These are phyloP conservation scores for Catharus fuscescens DNA, from an alignment of 2,113 vertebrate genomes.

Conservation along the genomic window DNA sequence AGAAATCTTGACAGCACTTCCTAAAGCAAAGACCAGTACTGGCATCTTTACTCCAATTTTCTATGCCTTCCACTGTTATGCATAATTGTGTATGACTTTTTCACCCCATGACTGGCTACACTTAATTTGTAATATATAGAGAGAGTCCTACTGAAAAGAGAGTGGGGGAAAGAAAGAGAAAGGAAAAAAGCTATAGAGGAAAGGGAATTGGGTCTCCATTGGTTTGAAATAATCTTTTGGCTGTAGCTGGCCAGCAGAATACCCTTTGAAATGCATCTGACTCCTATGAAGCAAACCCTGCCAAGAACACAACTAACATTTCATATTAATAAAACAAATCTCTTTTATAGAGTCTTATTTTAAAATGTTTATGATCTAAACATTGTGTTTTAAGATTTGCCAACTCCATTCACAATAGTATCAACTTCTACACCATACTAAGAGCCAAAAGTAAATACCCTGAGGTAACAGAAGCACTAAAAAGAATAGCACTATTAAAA, in stretches of 20 bases:
- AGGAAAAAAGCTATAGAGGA: background rate
- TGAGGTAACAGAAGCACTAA: constrained; percentile 9
- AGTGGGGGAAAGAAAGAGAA: fast-evolving
- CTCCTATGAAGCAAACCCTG: constrained; percentile 27
- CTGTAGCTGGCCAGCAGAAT: constrained; percentile 15
- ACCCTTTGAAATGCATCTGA: constrained; percentile 12
- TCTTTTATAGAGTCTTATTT: constrained; percentile 41
- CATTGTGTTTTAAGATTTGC: constrained; percentile 44
- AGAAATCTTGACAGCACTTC: background rate
- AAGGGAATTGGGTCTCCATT: background rate
- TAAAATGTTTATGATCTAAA: constrained; percentile 63
- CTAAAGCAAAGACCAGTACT: background rate
- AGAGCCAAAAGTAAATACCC: constrained; percentile 48
- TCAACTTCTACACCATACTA: constrained; percentile 21
- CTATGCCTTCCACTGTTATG: background rate
- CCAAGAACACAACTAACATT: constrained; percentile 59
- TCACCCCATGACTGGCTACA: background rate
- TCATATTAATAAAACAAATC: constrained; percentile 28
- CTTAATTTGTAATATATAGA: constrained; percentile 8
- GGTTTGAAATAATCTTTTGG: constrained; percentile 44
- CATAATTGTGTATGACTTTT: background rate
- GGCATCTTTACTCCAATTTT: background rate
- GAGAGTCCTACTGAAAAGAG: background rate
- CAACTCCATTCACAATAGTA: constrained; percentile 28
- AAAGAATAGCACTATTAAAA: constrained; percentile 3